Evolutionary conservation across 1,140 invertebrate genomes (phyloP).

Genomic region (Diplogasteroides magnus): DNA sequence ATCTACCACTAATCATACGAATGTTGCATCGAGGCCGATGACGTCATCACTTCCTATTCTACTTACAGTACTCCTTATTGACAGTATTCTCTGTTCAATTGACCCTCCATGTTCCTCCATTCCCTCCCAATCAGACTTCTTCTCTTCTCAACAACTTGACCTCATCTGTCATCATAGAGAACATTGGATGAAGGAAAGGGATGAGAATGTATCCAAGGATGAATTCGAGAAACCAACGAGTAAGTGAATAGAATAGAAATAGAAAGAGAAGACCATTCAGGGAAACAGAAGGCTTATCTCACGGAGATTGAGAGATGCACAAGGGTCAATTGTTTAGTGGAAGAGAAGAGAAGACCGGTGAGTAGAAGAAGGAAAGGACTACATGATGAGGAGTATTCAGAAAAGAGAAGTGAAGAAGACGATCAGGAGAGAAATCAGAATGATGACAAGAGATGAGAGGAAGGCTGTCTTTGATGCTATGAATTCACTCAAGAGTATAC

Average conservation of each 20-base stretch:
- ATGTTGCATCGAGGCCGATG: no score
- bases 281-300: slow-evolving; percentile 20
- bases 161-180: slow-evolving; percentile 37
- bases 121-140: slow-evolving; percentile 29
- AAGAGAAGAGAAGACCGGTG: slow-evolving; percentile 5
- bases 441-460: slow-evolving; percentile 46
- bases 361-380: background rate
- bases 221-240: slow-evolving; percentile 20
- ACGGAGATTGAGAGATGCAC: slow-evolving; percentile 20
- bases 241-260: slow-evolving; percentile 1
- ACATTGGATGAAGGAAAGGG: slow-evolving; percentile 33
- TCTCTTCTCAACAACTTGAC: slow-evolving; percentile 34
- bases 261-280: slow-evolving; percentile 12
- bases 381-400: slow-evolving; percentile 3
- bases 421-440: slow-evolving; percentile 51
- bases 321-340: slow-evolving; percentile 21
- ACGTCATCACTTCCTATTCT: no score
- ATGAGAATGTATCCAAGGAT: slow-evolving; percentile 9
- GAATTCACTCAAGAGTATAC: slow-evolving; percentile 41
- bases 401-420: slow-evolving; percentile 21
- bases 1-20: no score
- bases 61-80: background rate
- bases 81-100: no score
- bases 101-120: background rate
- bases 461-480: slow-evolving; percentile 36